Percentiles rank a stretch among this genome's conserved stretches.
Evolutionary conservation across 2,797 vertebrate genomes (phyloP).

Genomic region (Oryzias sinensis): DNA sequence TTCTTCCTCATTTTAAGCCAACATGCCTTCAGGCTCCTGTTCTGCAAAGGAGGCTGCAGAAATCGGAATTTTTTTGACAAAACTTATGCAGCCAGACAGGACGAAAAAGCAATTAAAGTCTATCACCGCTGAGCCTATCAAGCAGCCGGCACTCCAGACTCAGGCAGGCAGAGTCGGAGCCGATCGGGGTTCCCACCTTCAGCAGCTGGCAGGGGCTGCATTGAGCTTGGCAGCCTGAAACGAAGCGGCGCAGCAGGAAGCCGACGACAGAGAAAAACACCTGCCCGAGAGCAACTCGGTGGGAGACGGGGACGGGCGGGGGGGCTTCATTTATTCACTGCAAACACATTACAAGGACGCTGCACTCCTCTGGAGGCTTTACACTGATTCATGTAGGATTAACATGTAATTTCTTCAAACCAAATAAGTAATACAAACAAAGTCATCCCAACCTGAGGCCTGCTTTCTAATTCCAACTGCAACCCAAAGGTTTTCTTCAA

Average conservation of each 20-base stretch:
- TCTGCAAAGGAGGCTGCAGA: not conserved
- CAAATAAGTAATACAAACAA: not conserved
- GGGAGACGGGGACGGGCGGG: constrained; percentile 17
- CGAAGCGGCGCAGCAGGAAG: constrained; percentile 42
- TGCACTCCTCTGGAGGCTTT: constrained; percentile 4
- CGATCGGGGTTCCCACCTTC: constrained; percentile 51
- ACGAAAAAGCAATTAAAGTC: constrained; percentile 13
- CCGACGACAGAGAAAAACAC: constrained; percentile 42
- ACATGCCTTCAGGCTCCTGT: not conserved
- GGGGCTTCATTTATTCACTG: constrained; percentile 23
- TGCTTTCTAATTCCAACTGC: not conserved
- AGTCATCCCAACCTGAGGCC: not conserved
- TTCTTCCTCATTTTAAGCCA: constrained; percentile 8
- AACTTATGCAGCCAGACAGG: not conserved
- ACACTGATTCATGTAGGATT: not conserved
- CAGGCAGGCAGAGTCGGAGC: constrained; percentile 52
- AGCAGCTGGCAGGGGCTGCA: constrained; percentile 43
- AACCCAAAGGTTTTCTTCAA: not conserved
- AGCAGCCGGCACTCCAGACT: constrained; percentile 34
- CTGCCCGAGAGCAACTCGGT: constrained; percentile 40
- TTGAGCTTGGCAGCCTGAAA: constrained; percentile 56
- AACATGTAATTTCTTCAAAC: not conserved
- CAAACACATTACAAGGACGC: constrained; percentile 23
- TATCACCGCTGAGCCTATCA: constrained; percentile 20
- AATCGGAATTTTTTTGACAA: not conserved